These are phyloP conservation scores for Brachionus asplanchnoidis DNA, from an alignment of 1,140 invertebrate species.

Conservation along the genomic window DNA sequence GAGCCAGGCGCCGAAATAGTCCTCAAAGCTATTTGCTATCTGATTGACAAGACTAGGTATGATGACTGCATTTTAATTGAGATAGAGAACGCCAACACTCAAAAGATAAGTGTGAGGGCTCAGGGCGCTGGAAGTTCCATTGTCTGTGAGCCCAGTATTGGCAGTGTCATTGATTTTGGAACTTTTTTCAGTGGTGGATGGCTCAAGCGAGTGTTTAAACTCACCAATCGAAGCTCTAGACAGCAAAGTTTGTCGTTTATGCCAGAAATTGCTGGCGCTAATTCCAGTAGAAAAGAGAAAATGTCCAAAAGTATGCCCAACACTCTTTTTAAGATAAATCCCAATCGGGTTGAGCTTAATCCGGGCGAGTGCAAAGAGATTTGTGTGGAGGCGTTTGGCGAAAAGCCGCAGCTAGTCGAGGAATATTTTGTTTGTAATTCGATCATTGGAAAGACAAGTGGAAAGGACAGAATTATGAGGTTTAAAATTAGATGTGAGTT, in stretches of 20 bases:
- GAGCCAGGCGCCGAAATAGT: slow-evolving; percentile 38
- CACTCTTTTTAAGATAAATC: slow-evolving; percentile 52
- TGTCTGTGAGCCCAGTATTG: slow-evolving; percentile 51
- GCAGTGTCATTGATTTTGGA: slow-evolving; percentile 51
- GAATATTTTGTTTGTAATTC: slow-evolving; percentile 54
- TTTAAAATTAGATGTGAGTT: slow-evolving; percentile 54
- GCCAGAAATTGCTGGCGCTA: background rate
- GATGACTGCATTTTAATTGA: slow-evolving; percentile 55
- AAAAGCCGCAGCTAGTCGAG: slow-evolving; percentile 51
- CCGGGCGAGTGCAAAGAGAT: slow-evolving; percentile 52
- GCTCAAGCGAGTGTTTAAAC: slow-evolving; percentile 48
- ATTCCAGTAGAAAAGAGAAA: background rate
- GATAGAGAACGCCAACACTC: slow-evolving; percentile 49
- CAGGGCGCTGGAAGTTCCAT: slow-evolving; percentile 56
- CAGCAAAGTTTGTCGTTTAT: slow-evolving; percentile 39
- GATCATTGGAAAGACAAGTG: slow-evolving; percentile 55
- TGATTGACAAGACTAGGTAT: slow-evolving; percentile 20
- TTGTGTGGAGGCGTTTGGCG: slow-evolving; percentile 51
- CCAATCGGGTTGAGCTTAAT: slow-evolving; percentile 52
- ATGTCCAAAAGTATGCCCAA: slow-evolving; percentile 42
- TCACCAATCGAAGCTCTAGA: slow-evolving; percentile 56
- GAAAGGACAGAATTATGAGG: slow-evolving; percentile 55
- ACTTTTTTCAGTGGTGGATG: slow-evolving; percentile 51
- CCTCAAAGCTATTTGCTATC: background rate
- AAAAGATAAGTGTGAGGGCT: slow-evolving; percentile 49